These are phyloP conservation scores for Alouatta palliata DNA, from an alignment of 2,113 vertebrate species.

Conservation along the genomic window DNA sequence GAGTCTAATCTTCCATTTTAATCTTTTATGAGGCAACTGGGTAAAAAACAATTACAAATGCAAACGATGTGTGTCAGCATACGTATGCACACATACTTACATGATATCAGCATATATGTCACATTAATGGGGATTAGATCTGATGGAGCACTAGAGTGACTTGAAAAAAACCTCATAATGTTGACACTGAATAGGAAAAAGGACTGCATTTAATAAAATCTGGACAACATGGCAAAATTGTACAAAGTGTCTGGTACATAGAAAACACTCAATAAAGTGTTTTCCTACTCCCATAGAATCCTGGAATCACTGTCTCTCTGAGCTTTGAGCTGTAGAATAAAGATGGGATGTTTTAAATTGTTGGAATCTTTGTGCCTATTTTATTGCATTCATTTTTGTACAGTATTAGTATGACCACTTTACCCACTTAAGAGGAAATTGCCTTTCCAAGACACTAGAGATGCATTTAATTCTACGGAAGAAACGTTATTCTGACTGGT, in stretches of 20 bases:
- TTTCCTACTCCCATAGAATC: not conserved
- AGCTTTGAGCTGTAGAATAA: not conserved
- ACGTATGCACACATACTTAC: not conserved
- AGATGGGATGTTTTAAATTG: not conserved
- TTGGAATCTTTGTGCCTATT: not conserved
- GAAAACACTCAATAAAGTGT: not conserved
- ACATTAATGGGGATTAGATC: not conserved
- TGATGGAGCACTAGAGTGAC: not conserved
- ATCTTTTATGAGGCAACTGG: conserved; percentile 59
- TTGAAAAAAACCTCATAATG: not conserved
- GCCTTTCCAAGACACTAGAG: conserved; percentile 3
- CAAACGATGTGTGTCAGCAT: not conserved
- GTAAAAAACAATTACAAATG: conserved; percentile 53
- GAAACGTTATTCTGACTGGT: not conserved
- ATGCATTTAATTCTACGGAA: not conserved
- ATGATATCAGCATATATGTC: not conserved
- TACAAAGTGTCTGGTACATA: not conserved
- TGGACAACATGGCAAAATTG: not conserved
- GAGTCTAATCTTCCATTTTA: conserved; percentile 71
- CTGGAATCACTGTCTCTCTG: not conserved
- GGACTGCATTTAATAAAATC: not conserved
- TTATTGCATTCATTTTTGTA: not conserved
- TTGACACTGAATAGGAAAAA: not conserved
- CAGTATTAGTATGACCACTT: not conserved
- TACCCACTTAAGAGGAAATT: not conserved